A percentile compares a stretch with the other conserved stretches of the same genome.
Conservation (phyloP, 1,140 invertebrate species). For the Spodoptera frugiperda region DNA sequence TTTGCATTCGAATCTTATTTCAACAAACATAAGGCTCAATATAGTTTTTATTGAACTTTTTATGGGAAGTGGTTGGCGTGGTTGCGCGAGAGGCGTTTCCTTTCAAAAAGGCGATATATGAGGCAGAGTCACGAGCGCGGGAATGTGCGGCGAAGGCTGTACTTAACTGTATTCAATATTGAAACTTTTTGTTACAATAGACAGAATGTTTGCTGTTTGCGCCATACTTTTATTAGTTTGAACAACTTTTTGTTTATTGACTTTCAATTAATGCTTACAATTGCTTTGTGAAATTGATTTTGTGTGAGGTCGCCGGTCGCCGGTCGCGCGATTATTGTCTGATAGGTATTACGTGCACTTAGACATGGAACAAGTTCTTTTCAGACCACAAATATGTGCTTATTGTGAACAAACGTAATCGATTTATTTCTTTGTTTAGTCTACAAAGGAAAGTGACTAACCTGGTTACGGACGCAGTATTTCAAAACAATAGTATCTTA, state of each 20-base stretch:
- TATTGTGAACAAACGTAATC: no score
- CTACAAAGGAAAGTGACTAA: neutral
- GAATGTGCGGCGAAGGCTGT: slow-evolving; percentile 37
- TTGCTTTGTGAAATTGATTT: slow-evolving; percentile 21
- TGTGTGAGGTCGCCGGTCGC: slow-evolving; percentile 12
- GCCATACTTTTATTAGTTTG: slow-evolving; percentile 39
- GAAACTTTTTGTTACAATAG: slow-evolving; percentile 46
- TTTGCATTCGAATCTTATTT: slow-evolving; percentile 53
- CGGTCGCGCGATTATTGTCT: no score
- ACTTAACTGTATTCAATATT: slow-evolving; percentile 39
- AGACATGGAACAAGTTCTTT: no score
- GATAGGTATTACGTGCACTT: no score
- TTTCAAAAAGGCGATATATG: slow-evolving; percentile 58
- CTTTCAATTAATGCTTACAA: slow-evolving; percentile 36
- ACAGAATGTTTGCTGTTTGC: slow-evolving; percentile 33
- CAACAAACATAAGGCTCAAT: slow-evolving; percentile 39
- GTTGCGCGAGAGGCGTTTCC: slow-evolving; percentile 72
- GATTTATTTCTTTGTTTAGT: no score
- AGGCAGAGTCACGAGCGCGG: slow-evolving; percentile 62
- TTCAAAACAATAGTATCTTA: slow-evolving; percentile 30
- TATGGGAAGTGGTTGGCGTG: slow-evolving; percentile 64
- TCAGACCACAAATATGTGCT: no score
- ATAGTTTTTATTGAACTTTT: slow-evolving; percentile 39
- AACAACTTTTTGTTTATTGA: slow-evolving; percentile 31
- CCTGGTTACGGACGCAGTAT: neutral